phyloP scores from a whole-genome alignment of 2,888 invertebrate species.

The Caenorhabditis sinica region DNA sequence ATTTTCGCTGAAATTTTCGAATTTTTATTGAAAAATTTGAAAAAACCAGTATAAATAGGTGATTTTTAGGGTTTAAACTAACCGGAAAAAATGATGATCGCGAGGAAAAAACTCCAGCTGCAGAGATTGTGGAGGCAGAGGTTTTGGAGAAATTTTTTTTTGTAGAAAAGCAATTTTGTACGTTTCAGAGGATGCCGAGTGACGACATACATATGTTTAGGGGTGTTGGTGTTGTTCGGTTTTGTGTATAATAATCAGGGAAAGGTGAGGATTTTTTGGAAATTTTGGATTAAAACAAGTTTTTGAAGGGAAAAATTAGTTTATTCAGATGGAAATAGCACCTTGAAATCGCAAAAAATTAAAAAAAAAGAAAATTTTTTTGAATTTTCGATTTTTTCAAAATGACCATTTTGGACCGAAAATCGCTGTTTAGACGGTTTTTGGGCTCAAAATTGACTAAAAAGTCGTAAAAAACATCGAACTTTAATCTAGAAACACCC shows the following conservation, averaged over 20 bases:
- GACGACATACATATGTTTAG: slow-evolving; percentile 44
- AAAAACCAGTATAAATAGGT: too few relatives aligned
- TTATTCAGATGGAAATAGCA: too few relatives aligned
- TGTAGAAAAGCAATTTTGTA: neutral
- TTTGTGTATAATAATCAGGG: slow-evolving; percentile 48
- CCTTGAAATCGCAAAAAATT: too few relatives aligned
- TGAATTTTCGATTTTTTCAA: too few relatives aligned
- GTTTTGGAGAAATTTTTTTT: slow-evolving; percentile 52
- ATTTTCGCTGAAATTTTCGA: neutral
- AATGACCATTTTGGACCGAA: too few relatives aligned
- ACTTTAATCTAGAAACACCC: too few relatives aligned
- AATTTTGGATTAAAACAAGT: neutral
- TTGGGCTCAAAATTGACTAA: too few relatives aligned
- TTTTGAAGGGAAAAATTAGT: too few relatives aligned
- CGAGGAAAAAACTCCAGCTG: slow-evolving; percentile 75
- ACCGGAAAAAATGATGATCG: slow-evolving; percentile 76
- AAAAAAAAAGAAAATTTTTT: too few relatives aligned
- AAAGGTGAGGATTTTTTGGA: slow-evolving; percentile 23
- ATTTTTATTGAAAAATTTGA: neutral
- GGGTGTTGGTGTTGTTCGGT: slow-evolving; percentile 50
- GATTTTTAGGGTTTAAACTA: slow-evolving; percentile 44
- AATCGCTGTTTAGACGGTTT: too few relatives aligned
- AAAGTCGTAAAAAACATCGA: too few relatives aligned
- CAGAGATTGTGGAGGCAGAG: slow-evolving; percentile 76
- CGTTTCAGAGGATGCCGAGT: slow-evolving; percentile 61